Base-by-base conservation (phyloP, 1,140 invertebrate genomes). In the Hesperophylax magnus region DNA sequence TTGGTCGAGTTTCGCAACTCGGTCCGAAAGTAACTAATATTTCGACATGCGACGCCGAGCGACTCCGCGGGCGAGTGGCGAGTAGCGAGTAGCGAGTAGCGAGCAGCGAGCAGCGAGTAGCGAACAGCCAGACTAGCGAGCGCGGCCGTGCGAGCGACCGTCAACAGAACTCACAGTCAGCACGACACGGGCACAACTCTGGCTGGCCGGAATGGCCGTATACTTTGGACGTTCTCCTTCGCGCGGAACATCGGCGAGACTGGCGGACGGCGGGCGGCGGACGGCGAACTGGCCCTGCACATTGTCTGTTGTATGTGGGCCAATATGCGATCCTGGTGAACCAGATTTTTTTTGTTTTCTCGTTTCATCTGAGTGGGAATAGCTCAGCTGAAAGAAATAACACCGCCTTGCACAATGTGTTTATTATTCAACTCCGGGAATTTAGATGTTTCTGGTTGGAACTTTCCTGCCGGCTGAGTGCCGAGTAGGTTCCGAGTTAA, bases 191-290 rank as follows among this genome's bases (percentile, higher is more conserved):
- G 17, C 34, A 15, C 20, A 69, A 27, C 65, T 47, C 8, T 65
- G 1, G 31, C 34, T 17, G 18, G 67, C 7, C 22, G n/a, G 0
- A 27, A 11, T 54, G 60, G 5, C 4, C 69, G 17, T 9, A 54
- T 39, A 47, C 39, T 76, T 76, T 47, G 39, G 69, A 76, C 72
- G 72, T 76, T 76, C 72, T 76, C 72, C 47, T 76, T 34, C 27
- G 8, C n/a, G 17, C 54, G 56, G 24, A 60, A 76, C 31, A 15
- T 34, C 53, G 47, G 15, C 27, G 18, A 47, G 27, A 72, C 69
- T 72, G 69, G 69, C 53, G 39, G 39, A 14, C 11, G 39, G 39
- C 39, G 39, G 9, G 1, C 11, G 39, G 39, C 39, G 39, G 39
- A 47, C 34, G 34, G 6, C 34, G 34, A 39, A 6, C 39, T 47